A percentile compares a stretch with the other conserved stretches of the same genome.
phyloP scores from a whole-genome alignment of 30 jellyfish, hydroid and myxozoan species.

The Cassiopea andromeda region DNA sequence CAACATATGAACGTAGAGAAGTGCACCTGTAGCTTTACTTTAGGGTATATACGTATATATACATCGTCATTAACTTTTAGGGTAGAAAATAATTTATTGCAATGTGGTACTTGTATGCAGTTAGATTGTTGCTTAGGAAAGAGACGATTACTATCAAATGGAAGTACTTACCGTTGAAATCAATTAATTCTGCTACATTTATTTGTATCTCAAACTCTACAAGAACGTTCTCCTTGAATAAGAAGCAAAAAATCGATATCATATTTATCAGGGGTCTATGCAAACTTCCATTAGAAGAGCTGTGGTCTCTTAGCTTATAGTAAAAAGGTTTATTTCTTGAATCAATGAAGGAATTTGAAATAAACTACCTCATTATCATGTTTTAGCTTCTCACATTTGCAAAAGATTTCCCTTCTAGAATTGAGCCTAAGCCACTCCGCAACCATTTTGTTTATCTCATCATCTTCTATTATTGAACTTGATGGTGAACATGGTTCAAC shows the following conservation, averaged over 20 bases:
- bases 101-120: background rate
- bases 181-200: constrained; percentile 46
- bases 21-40: background rate
- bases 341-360: too few species aligned
- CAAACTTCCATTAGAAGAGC: background rate
- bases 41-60: too few species aligned
- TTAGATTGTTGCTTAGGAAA: background rate
- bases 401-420: background rate
- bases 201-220: constrained; percentile 31
- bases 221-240: constrained; percentile 16
- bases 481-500: background rate
- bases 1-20: background rate
- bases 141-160: background rate
- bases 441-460: background rate
- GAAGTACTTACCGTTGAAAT: constrained; percentile 31
- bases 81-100: too few species aligned
- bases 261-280: background rate
- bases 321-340: too few species aligned
- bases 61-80: too few species aligned
- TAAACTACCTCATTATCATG: background rate
- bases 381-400: background rate
- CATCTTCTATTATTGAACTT: background rate
- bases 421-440: background rate
- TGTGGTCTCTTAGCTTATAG: too few species aligned
- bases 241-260: background rate